These are phyloP conservation scores for Drosophila chauvacae DNA, from an alignment of 1,140 invertebrate species.

Conservation along the genomic window DNA sequence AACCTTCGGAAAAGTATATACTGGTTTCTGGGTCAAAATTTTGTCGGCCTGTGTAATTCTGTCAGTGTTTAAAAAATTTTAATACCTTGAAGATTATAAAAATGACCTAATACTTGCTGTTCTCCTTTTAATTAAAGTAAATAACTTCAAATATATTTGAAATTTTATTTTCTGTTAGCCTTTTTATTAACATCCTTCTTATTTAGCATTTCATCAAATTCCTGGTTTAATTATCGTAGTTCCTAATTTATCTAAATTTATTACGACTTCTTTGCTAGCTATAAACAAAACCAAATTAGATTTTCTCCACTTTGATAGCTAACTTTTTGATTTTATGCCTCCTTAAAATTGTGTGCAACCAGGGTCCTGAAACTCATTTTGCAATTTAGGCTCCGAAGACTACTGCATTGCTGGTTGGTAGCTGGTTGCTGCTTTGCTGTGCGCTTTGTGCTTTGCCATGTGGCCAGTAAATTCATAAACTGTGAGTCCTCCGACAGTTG, in stretches of 20 bases:
- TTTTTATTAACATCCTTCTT: not conserved
- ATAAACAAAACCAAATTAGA: slow-evolving; percentile 12
- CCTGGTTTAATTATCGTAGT: not conserved
- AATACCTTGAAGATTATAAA: too few relatives aligned
- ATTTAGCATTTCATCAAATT: not conserved
- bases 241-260: not conserved
- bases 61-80: too few relatives aligned
- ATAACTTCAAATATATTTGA: too few relatives aligned
- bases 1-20: too few relatives aligned
- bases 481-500: slow-evolving; percentile 61
- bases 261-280: too few relatives aligned
- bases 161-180: too few relatives aligned
- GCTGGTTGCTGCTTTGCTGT: slow-evolving; percentile 26
- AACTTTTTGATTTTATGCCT: slow-evolving; percentile 18
- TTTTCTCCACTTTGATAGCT: not conserved
- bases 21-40: too few relatives aligned
- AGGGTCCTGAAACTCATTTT: slow-evolving; percentile 52
- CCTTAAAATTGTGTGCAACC: slow-evolving; percentile 11
- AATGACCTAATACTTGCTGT: too few relatives aligned
- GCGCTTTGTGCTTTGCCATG: slow-evolving; percentile 60
- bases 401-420: slow-evolving; percentile 26
- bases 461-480: slow-evolving; percentile 77
- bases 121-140: too few relatives aligned
- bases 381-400: slow-evolving; percentile 29
- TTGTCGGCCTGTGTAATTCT: too few relatives aligned